phyloP scores from a whole-genome alignment of 2,113 vertebrate species.

The Podarcis raffonei region DNA sequence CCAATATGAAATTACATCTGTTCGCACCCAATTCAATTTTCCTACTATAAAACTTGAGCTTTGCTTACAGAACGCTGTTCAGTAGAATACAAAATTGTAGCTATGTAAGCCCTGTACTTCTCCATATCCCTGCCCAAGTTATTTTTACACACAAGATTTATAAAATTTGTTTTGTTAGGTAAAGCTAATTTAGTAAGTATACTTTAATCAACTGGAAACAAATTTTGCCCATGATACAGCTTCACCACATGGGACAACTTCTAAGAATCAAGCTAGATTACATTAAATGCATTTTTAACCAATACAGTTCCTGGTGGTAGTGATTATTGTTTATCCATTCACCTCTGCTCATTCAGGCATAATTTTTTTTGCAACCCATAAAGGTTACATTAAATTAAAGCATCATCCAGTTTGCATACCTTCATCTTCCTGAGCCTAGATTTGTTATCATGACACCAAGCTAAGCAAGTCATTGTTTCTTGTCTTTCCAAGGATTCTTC shows the following conservation, averaged over 20 bases:
- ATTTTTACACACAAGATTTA: background rate
- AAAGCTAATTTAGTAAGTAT: background rate
- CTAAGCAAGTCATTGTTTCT: conserved; percentile 95
- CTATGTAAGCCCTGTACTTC: background rate
- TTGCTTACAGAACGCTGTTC: background rate
- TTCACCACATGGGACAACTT: background rate
- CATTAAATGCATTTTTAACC: background rate
- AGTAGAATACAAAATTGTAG: background rate
- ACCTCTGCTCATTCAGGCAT: conserved; percentile 2
- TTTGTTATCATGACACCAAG: conserved; percentile 99
- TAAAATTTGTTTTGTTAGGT: background rate
- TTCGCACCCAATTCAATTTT: background rate
- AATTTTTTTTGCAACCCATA: conserved; percentile 20
- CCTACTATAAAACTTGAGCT: background rate
- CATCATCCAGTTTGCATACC: conserved; percentile 68
- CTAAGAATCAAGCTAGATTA: background rate
- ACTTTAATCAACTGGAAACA: background rate
- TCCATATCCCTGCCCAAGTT: background rate
- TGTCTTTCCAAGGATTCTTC: conserved; percentile 97
- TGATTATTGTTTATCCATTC: background rate
- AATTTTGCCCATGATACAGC: background rate
- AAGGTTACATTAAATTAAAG: background rate
- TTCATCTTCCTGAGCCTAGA: conserved; percentile 99
- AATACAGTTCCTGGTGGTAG: background rate
- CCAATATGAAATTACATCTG: background rate